Base-by-base conservation (phyloP, 1,140 invertebrate species). In the Tribolium madens region DNA sequence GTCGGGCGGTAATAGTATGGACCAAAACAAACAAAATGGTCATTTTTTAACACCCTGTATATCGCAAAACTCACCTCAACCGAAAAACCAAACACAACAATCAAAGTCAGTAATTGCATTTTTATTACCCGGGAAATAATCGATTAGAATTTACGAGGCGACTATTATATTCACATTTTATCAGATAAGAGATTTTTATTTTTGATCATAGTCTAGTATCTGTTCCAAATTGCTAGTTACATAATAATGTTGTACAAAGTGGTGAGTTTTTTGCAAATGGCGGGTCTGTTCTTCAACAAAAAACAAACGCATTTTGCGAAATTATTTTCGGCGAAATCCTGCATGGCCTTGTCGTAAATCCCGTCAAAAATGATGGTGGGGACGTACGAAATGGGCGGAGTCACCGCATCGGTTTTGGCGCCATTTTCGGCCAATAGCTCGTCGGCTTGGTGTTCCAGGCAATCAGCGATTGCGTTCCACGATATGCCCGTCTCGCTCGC, bases 291-390 rank as follows among this genome's bases (percentile, higher is more conserved):
- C 36, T 33, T 17, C 0, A 53, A 5, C 4, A 57, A 21, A 12
- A n/a, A 15, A 50, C 78, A 78, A 50, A 71, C 68, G 3, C 53
- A 60, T 52, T 50, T 48, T 10, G 75, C 21, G 18, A 81, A 76
- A 76, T 80, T 31, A 1, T 26, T 47, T 47, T 78, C 13, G 0
- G 74, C 48, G 10, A 68, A 10, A 50, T 21, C 15, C 75, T 77
- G 57, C 36, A 60, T n/a, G 4, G 48, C 5, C 33, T 53, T 13
- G 21, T 76, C 70, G 13, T 77, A 80, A 31, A 73, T 84, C 42
- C 87, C 87, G 76, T 91, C 89, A 18, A 91, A 86, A 6, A 89
- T 83, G 52, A 92, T 86, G 13, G 90, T 90, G 0, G 91, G 91
- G 0, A 92, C 89, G 76, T 90, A 91, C n/a, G 84, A 76, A 0